A percentile compares a stretch with the other conserved stretches of the same genome.
Evolutionary conservation across 2,113 vertebrate genomes (phyloP).

Genomic region (Theropithecus gelada): DNA sequence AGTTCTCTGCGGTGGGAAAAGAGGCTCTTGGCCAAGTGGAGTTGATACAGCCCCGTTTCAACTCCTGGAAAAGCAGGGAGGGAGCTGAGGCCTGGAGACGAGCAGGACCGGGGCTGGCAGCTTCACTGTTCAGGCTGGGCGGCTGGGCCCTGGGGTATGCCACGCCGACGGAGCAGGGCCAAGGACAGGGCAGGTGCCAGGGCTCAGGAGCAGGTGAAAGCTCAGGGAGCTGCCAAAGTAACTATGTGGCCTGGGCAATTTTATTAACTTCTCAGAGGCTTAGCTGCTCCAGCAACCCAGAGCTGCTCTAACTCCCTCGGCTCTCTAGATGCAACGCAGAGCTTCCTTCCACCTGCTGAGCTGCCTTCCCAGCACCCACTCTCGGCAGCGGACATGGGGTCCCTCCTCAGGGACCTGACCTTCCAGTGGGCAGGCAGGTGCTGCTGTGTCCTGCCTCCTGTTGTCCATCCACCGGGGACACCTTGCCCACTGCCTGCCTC

Average conservation of each 20-base stretch:
- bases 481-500: not conserved
- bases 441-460: not conserved
- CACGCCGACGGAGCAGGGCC: accelerated
- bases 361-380: not conserved
- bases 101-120: accelerated
- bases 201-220: not conserved
- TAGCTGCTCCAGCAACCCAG: not conserved
- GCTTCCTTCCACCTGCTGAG: accelerated
- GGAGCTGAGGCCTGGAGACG: not conserved
- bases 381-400: no score
- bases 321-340: not conserved
- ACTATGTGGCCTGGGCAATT: not conserved
- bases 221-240: not conserved
- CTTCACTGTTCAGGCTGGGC: not conserved
- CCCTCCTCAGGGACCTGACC: not conserved
- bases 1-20: not conserved
- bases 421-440: not conserved
- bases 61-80: not conserved
- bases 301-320: not conserved
- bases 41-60: no score
- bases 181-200: not conserved
- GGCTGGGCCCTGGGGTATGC: accelerated
- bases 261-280: not conserved
- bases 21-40: no score
- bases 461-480: not conserved